Percentiles rank a stretch among this genome's conserved stretches.
Conservation (phyloP, 2,888 invertebrate species). For the Lasioglossum vierecki region DNA sequence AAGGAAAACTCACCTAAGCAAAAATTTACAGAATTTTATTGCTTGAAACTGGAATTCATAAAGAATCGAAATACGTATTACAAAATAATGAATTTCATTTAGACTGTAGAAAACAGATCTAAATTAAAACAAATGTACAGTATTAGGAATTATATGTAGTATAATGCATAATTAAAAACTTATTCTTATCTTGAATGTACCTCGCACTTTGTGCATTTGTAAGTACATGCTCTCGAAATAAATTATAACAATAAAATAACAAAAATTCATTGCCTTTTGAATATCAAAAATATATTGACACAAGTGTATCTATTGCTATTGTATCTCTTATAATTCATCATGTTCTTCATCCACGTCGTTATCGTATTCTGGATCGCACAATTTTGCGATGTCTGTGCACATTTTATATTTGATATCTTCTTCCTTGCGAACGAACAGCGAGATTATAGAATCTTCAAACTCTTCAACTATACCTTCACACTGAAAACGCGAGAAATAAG, state of each 20-base stretch:
- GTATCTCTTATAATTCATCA: constrained; percentile 51
- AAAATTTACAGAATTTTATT: not conserved
- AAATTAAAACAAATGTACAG: not conserved
- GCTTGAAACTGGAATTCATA: not conserved
- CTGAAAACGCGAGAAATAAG: constrained; percentile 83
- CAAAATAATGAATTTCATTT: not conserved
- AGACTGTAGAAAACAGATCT: not conserved
- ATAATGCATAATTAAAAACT: not conserved
- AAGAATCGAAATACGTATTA: not conserved
- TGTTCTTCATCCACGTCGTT: constrained; percentile 25
- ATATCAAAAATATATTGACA: constrained; percentile 7
- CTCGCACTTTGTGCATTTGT: not conserved
- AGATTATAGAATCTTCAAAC: constrained; percentile 88
- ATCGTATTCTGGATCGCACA: constrained; percentile 82
- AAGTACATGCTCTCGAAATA: not conserved
- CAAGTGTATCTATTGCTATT: constrained; percentile 11
- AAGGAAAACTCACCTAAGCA: not conserved
- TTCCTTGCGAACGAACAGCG: constrained; percentile 85
- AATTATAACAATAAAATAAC: not conserved
- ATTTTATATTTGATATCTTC: constrained; percentile 84
- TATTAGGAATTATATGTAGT: not conserved
- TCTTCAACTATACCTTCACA: constrained; percentile 90
- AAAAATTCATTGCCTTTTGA: not conserved
- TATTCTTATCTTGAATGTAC: not conserved
- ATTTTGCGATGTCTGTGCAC: constrained; percentile 85